These are phyloP conservation scores for Tipula helvola DNA, from an alignment of 2,888 invertebrate species.

Conservation along the genomic window DNA sequence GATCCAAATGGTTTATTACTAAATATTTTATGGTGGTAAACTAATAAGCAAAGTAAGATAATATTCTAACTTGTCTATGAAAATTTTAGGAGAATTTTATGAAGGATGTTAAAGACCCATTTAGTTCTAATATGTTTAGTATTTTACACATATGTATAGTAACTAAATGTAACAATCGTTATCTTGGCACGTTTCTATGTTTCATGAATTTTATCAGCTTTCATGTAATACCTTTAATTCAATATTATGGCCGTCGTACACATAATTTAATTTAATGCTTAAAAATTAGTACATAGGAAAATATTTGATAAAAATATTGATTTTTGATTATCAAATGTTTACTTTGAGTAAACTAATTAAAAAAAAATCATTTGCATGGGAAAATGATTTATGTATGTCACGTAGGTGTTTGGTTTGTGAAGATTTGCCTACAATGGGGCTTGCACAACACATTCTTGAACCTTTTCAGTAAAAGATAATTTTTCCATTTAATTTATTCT, in stretches of 20 bases:
- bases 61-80: not conserved
- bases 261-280: not conserved
- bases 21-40: not conserved
- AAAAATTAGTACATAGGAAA: not conserved
- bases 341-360: conserved; percentile 4
- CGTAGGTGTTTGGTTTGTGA: not conserved
- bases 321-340: not conserved
- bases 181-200: not conserved
- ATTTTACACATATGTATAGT: not conserved
- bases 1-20: not conserved
- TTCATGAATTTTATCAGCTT: not conserved
- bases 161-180: not conserved
- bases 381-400: not conserved
- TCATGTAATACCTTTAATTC: not conserved
- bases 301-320: not conserved
- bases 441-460: too few relatives aligned
- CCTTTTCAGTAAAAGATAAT: too few relatives aligned
- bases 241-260: not conserved
- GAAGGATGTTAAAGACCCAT: not conserved
- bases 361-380: not conserved
- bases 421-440: too few relatives aligned
- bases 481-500: too few relatives aligned
- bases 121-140: too few relatives aligned
- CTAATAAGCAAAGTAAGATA: not conserved
- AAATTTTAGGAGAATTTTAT: not conserved